phyloP scores from a whole-genome alignment of 2,113 vertebrate species.

The Rutilus rutilus region DNA sequence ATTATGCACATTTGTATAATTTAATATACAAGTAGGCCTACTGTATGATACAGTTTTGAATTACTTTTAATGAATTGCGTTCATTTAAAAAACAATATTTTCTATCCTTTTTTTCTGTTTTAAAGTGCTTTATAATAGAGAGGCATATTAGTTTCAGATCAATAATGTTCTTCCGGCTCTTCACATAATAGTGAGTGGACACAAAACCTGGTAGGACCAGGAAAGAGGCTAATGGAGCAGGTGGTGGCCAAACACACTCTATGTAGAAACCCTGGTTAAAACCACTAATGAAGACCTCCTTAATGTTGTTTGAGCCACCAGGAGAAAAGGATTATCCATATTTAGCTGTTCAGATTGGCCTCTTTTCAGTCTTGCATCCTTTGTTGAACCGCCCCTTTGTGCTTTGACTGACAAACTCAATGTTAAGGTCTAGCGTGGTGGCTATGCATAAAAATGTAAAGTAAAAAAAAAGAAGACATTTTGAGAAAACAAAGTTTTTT shows the following conservation, averaged over 20 bases:
- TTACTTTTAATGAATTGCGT: neutral
- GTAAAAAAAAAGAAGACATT: constrained; percentile 43
- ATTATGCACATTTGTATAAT: neutral
- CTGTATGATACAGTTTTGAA: neutral
- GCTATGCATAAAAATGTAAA: constrained; percentile 62
- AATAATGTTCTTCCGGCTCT: constrained; percentile 46
- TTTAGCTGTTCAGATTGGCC: constrained; percentile 60
- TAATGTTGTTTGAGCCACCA: constrained; percentile 61
- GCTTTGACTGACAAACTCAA: constrained; percentile 62
- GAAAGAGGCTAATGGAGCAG: constrained; percentile 60
- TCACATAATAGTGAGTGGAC: neutral
- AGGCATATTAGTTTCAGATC: constrained; percentile 47
- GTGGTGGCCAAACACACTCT: constrained; percentile 55
- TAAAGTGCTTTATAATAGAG: constrained; percentile 25
- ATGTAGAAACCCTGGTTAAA: constrained; percentile 33
- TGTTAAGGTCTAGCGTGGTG: constrained; percentile 59
- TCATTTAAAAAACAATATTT: neutral
- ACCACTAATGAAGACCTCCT: constrained; percentile 65
- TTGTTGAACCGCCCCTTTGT: constrained; percentile 55
- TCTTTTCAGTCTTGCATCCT: constrained; percentile 48
- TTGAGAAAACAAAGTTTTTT: constrained; percentile 35
- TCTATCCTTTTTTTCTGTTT: neutral
- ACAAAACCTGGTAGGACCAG: constrained; percentile 18
- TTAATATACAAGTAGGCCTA: neutral
- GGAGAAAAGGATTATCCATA: constrained; percentile 63